These are phyloP conservation scores for Chaetogeoica ovagalla DNA, from an alignment of 2,888 invertebrate genomes.

Conservation along the genomic window DNA sequence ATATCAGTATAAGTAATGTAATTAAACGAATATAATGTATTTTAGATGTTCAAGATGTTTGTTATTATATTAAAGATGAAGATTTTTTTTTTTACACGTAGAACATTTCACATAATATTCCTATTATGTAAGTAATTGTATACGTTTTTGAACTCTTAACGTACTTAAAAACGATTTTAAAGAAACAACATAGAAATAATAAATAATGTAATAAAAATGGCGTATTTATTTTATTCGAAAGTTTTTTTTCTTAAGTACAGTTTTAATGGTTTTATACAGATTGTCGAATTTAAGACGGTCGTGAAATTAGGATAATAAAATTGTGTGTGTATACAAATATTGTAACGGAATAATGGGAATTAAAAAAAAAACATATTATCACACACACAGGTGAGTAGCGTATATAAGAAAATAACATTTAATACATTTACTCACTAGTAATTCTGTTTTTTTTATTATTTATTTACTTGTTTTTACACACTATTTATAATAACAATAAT, in stretches of 20 bases:
- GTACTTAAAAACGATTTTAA: background rate
- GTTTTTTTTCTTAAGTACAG: background rate
- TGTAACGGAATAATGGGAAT: constrained; percentile 13
- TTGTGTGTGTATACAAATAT: no score
- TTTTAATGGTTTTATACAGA: constrained; percentile 16
- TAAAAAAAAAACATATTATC: background rate
- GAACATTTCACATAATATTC: no score
- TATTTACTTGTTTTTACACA: no score
- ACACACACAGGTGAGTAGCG: no score
- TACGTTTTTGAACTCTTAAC: no score
- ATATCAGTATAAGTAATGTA: no score
- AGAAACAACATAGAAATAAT: background rate
- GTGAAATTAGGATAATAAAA: constrained; percentile 15
- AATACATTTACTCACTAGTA: background rate
- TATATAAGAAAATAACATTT: background rate
- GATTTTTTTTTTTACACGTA: no score
- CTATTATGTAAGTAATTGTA: no score
- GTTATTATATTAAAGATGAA: no score
- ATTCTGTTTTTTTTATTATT: background rate
- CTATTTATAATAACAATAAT: no score
- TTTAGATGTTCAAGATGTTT: no score
- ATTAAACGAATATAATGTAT: no score
- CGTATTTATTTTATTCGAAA: constrained; percentile 23
- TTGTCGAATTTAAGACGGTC: background rate
- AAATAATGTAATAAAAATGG: background rate